Evolutionary conservation across 2,113 vertebrate species (phyloP).

Genomic region (Boleophthalmus pectinirostris): DNA sequence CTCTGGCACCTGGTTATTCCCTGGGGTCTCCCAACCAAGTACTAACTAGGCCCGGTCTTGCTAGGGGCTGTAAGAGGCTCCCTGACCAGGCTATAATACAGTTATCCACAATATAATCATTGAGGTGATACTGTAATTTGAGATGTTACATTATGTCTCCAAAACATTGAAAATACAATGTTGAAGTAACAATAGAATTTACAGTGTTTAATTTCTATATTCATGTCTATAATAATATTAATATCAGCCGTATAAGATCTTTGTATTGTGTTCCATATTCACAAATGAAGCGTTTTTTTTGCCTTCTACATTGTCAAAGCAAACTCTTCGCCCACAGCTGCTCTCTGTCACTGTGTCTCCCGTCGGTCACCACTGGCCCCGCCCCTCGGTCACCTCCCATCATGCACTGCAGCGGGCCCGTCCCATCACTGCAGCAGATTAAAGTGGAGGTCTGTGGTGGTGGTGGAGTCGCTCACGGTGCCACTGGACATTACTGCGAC

Average conservation of each 20-base stretch:
- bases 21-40: no score
- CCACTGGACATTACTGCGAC: constrained; percentile 74
- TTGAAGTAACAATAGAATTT: background rate
- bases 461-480: constrained; percentile 71
- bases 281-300: constrained; percentile 14
- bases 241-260: no score
- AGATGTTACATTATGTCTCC: no score
- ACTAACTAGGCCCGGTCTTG: no score
- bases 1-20: no score
- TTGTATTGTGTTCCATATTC: background rate
- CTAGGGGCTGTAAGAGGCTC: no score
- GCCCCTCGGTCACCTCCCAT: constrained; percentile 58
- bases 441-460: constrained; percentile 66
- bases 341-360: constrained; percentile 71
- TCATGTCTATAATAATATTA: no score
- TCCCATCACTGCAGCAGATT: constrained; percentile 70
- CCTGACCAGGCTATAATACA: no score
- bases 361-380: constrained; percentile 64
- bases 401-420: constrained; percentile 66
- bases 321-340: constrained; percentile 60
- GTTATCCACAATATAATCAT: no score
- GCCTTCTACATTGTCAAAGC: constrained; percentile 58
- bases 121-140: no score
- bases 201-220: no score
- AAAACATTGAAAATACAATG: no score